Evolutionary conservation across 2,888 invertebrate genomes (phyloP).

Genomic region (Xanthorhoe designata): DNA sequence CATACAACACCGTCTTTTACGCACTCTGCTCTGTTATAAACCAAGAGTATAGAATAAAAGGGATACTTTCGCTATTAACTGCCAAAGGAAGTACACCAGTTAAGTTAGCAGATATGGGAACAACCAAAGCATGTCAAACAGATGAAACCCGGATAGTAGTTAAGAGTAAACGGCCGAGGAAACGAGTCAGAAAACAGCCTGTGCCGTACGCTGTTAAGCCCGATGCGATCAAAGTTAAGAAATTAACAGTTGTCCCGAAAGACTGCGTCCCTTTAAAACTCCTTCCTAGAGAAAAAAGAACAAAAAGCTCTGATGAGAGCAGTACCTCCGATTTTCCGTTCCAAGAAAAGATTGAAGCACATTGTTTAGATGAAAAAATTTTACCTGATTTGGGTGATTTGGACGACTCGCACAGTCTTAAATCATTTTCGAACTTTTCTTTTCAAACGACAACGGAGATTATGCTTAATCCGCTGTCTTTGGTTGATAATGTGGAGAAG

Average conservation of each 20-base stretch:
- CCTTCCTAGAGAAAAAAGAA: too few species aligned
- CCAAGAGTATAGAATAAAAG: conserved; percentile 64
- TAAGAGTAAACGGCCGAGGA: conserved; percentile 38
- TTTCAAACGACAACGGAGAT: conserved; percentile 42
- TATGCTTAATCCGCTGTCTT: conserved; percentile 43
- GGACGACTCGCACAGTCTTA: conserved; percentile 62
- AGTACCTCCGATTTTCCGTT: too few species aligned
- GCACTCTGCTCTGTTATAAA: conserved; percentile 67
- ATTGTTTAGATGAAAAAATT: too few species aligned
- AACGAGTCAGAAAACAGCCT: conserved; percentile 47
- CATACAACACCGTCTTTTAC: conserved; percentile 65
- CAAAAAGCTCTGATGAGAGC: too few species aligned
- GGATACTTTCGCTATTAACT: conserved; percentile 63
- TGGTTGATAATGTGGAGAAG: conserved; percentile 38
- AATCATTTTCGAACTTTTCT: conserved; percentile 52
- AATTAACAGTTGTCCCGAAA: conserved; percentile 9
- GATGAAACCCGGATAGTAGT: conserved; percentile 47
- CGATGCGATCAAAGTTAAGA: conserved; percentile 9
- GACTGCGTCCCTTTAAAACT: neutral
- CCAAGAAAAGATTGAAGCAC: too few species aligned
- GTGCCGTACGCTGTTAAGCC: conserved; percentile 60
- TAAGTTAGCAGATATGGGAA: neutral
- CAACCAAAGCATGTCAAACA: conserved; percentile 53
- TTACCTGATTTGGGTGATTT: conserved; percentile 39
- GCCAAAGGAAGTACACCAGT: neutral